Base-by-base conservation (phyloP, 2,797 vertebrate genomes). In the Spinibarbus caldwelli region DNA sequence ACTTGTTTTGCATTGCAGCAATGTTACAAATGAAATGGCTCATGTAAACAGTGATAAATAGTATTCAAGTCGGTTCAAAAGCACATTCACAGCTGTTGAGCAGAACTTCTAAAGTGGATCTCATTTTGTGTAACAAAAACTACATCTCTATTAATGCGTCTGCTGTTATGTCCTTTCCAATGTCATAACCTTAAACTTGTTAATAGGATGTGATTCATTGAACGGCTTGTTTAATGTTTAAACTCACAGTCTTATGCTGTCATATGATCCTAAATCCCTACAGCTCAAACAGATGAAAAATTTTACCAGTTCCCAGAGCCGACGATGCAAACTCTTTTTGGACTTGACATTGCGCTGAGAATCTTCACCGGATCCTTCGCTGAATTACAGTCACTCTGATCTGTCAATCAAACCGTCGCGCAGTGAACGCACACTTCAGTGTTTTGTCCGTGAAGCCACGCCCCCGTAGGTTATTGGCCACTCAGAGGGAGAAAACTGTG, bases 251-350 rank as follows among this genome's bases (percentile, higher is more conserved):
- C 31, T 21, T 19, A 15, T 34, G 54, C 41, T 47, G 29, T 73
- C 41, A 67, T 38, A 14, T 31, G 43, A 52, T 54, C 2, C n/a
- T 57, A 36, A 54, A 57, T 26, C 5, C 36, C 19, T n/a, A 11
- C 43, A 29, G 66, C 9, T 36, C 29, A 21, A 52, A 43, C 17
- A 3, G 3, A 77, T 59, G 19, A 38, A 64, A 23, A 66, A 19
- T 88, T 90, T 96, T 93, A 95, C 97, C 98, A 99, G 92, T 99
- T 99, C 85, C 98, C 98, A 0, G 98, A 99, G 91, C 98, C 98
- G 83, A 99, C 93, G 91, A 99, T 91, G 94, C 98, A 99, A 87
- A 98, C 96, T 91, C 95, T 98, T 93, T 95, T 95, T 29, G 92
- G 89, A 87, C 93, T 88, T 91, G 93, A 92, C 95, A 96, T 96